phyloP scores from a whole-genome alignment of 2,888 invertebrate species.

The Creontiades dilutus region DNA sequence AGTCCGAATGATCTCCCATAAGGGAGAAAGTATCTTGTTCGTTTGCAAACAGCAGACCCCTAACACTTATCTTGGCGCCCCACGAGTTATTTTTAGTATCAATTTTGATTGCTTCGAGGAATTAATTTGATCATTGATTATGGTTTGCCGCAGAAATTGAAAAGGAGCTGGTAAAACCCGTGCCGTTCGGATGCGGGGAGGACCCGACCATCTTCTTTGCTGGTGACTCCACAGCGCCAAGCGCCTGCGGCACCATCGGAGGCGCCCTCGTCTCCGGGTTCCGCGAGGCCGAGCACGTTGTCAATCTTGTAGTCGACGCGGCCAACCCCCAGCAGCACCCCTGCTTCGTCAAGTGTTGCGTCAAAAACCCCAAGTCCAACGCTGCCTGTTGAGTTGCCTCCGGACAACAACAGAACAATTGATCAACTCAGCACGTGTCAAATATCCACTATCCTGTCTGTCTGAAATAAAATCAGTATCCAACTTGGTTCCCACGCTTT shows the following conservation, averaged over 20 bases:
- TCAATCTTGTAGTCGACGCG: conserved; percentile 35
- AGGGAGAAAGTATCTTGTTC: too few relatives aligned
- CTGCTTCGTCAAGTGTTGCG: conserved; percentile 63
- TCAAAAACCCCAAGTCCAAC: conserved; percentile 48
- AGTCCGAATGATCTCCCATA: too few relatives aligned
- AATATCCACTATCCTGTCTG: too few relatives aligned
- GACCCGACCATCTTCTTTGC: conserved; percentile 78
- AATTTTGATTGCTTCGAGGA: too few relatives aligned
- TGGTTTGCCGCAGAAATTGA: conserved; percentile 38
- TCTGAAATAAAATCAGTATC: too few relatives aligned
- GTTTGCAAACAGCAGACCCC: too few relatives aligned
- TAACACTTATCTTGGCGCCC: too few relatives aligned
- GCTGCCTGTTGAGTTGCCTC: background rate
- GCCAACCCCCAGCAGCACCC: conserved; percentile 38
- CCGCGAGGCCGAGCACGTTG: conserved; percentile 66
- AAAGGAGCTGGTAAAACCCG: conserved; percentile 52
- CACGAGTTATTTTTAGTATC: too few relatives aligned
- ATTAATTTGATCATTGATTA: background rate
- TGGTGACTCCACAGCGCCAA: conserved; percentile 71
- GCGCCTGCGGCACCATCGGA: conserved; percentile 49
- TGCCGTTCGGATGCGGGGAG: conserved; percentile 76
- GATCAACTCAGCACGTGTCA: too few relatives aligned
- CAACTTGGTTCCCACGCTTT: too few relatives aligned
- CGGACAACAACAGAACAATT: background rate
- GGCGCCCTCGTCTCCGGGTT: conserved; percentile 62